These are phyloP conservation scores for Pteropus alecto DNA, from an alignment of 2,113 vertebrate genomes.

Conservation along the genomic window DNA sequence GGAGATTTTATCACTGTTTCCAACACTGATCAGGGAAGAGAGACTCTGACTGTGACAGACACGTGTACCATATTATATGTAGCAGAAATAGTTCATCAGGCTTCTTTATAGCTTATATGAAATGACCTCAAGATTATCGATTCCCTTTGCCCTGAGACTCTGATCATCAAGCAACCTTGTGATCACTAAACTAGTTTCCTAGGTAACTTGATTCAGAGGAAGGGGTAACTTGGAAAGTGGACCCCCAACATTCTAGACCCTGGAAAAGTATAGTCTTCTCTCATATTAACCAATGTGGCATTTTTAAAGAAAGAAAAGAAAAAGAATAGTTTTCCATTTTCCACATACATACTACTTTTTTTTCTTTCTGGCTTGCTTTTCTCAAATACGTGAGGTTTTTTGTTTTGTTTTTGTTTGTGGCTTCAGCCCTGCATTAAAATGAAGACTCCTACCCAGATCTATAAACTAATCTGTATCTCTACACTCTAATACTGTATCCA, in stretches of 20 bases:
- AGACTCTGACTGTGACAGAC: background rate
- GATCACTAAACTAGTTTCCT: conserved; percentile 23
- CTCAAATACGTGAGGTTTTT: background rate
- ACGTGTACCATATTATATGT: background rate
- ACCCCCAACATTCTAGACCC: background rate
- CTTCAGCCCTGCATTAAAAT: conserved; percentile 7
- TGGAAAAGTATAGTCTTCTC: background rate
- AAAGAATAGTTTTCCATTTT: background rate
- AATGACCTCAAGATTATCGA: background rate
- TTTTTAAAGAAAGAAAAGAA: background rate
- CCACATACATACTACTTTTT: background rate
- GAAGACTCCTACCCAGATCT: background rate
- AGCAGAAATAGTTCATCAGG: background rate
- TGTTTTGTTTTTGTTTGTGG: background rate
- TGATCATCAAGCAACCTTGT: background rate
- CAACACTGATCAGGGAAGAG: background rate
- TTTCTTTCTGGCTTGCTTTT: background rate
- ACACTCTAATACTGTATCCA: background rate
- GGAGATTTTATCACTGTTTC: conserved; percentile 14
- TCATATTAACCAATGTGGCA: background rate
- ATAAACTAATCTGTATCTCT: background rate
- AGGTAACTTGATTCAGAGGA: background rate
- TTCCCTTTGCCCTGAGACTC: background rate
- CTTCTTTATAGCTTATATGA: background rate
- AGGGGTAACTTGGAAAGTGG: background rate